These are phyloP conservation scores for Acridotheres tristis DNA, from an alignment of 2,797 vertebrate genomes.

Conservation along the genomic window DNA sequence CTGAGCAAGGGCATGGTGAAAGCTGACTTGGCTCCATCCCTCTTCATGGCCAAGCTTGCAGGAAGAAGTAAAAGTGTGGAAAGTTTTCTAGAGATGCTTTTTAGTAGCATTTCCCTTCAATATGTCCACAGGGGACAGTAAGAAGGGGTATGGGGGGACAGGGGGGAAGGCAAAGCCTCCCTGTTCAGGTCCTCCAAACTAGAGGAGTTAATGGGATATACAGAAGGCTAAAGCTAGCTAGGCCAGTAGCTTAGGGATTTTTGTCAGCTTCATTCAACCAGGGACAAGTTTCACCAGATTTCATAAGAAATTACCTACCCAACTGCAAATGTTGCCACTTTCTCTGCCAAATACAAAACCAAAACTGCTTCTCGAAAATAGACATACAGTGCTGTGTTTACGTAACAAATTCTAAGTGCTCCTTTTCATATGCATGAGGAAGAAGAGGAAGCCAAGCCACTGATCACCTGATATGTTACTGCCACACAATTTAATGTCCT, in stretches of 20 bases:
- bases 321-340: neutral
- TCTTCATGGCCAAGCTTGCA: rapidly evolving
- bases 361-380: neutral
- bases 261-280: neutral
- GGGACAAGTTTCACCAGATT: neutral
- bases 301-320: neutral
- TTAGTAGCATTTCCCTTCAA: neutral
- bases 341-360: neutral
- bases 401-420: neutral
- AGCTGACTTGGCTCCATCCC: constrained; percentile 1
- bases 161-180: neutral
- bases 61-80: neutral
- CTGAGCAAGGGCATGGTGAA: neutral
- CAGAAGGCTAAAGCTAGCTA: neutral
- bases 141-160: no score
- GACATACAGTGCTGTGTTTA: neutral
- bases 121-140: neutral
- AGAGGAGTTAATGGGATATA: neutral
- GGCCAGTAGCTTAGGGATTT: neutral
- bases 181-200: neutral
- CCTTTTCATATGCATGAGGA: neutral
- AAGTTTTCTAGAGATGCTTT: constrained; percentile 22
- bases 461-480: neutral
- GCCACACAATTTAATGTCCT: neutral
- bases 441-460: neutral